Evolutionary conservation across 2,888 invertebrate genomes (phyloP), one percentile per base, ranked within the genome.

Genomic region (Rapana venosa): DNA sequence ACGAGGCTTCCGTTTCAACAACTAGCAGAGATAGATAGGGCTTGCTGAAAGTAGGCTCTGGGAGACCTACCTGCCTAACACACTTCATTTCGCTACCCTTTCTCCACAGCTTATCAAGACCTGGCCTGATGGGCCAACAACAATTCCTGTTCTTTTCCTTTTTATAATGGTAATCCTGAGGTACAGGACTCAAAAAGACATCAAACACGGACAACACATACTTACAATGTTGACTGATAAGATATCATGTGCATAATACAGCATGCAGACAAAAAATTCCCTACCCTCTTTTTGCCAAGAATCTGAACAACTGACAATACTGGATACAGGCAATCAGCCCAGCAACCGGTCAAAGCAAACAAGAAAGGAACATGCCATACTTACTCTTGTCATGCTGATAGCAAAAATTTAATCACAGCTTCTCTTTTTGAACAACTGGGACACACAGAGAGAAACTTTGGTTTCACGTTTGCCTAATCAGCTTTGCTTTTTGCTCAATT

Each of bases 291-390:
- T 5, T 66, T 74, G 8, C 74, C 81, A 81, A 47, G 47, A 47
- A 13, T 81, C 36, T 47, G 36, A 36, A 81, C 47, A 26, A 81
- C 26, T 15, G 81, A 81, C 36, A 22, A 47, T 47, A 36, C 36
- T 47, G 36, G 22, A 47, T 0, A 26, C 81, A 74, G 74, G 74
- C 74, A 74, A n/a, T 30, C 8, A n/a, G 30, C 74, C 74, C 74
- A 81, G 26, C 22, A 11, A 11, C 26, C 22, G 36, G 36, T 6
- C 26, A 36, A 81, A 81, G 47, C 81, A 81, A 81, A 81, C 36
- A 81, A 81, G 81, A 81, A 26, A 30, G 36, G 47, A 36, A 81
- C 81, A 47, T 81, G 81, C 81, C 47, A 81, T 81, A 83, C 81
- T 83, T 47, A 47, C 81, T 22, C 81, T 81, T 36, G 47, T 66